Conservation (phyloP, 1,140 invertebrate genomes). For the Aphidius ervi region DNA sequence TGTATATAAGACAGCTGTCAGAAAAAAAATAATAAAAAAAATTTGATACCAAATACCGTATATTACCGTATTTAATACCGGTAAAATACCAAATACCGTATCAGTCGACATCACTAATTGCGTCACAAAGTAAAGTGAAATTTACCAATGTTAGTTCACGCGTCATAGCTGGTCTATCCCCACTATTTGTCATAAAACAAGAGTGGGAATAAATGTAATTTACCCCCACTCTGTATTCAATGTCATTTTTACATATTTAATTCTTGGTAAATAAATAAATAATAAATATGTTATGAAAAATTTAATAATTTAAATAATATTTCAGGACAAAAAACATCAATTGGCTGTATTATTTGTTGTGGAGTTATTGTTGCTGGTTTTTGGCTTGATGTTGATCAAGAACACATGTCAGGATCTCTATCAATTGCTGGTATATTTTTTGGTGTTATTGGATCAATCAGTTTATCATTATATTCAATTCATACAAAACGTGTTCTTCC, state of each 20-base stretch:
- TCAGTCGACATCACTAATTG: no score
- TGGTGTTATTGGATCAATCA: constrained; percentile 88
- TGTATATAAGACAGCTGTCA: no score
- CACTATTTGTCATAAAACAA: no score
- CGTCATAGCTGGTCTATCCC: no score
- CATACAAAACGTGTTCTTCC: constrained; percentile 90
- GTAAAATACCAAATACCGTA: no score
- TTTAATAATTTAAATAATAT: constrained; percentile 1
- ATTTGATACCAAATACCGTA: no score
- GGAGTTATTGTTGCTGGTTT: constrained; percentile 86
- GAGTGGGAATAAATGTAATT: no score
- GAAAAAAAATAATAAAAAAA: no score
- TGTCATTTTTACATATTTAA: constrained; percentile 79
- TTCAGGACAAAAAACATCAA: constrained; percentile 75
- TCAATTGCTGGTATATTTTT: constrained; percentile 86
- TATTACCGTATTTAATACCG: no score
- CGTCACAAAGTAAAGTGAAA: no score
- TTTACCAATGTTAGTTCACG: no score
- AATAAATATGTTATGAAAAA: neutral
- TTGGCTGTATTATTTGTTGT: constrained; percentile 80
- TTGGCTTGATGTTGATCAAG: constrained; percentile 93
- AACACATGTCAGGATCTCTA: constrained; percentile 79
- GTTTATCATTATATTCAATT: constrained; percentile 93
- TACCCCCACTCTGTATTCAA: no score
- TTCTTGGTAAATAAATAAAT: constrained; percentile 57